Conservation (phyloP, 2,113 vertebrate species). For the Brevimyrus niger region DNA sequence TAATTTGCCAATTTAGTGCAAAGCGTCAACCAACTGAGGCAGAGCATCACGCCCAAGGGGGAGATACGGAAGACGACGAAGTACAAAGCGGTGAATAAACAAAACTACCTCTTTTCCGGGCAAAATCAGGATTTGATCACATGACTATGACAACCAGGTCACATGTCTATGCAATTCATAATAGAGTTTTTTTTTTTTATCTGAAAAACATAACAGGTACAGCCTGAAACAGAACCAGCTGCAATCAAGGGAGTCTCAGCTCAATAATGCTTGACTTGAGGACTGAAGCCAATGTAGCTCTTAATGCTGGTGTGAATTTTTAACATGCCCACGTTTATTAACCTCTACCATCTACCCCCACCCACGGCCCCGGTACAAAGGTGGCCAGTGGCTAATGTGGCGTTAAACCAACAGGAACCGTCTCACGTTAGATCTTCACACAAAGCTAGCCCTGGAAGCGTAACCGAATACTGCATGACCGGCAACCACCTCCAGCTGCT, state of each 20-base stretch:
- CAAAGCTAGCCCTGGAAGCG: background rate
- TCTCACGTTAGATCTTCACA: background rate
- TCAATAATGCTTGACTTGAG: background rate
- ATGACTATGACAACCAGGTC: background rate
- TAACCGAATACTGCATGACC: background rate
- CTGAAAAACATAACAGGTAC: background rate
- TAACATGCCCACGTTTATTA: background rate
- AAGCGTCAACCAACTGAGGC: background rate
- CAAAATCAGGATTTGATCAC: background rate
- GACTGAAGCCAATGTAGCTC: constrained; percentile 17
- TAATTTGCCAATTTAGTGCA: constrained; percentile 21
- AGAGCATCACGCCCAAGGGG: background rate
- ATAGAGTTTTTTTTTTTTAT: background rate
- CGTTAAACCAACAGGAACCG: background rate
- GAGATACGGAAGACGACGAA: constrained; percentile 25
- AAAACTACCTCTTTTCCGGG: background rate
- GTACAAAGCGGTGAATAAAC: constrained; percentile 4
- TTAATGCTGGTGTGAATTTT: constrained; percentile 2
- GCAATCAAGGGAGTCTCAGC: background rate
- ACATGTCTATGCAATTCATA: background rate
- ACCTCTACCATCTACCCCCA: background rate
- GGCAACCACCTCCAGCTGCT: background rate
- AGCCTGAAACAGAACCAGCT: background rate
- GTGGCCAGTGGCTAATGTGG: background rate
- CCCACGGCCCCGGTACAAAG: background rate